phyloP scores from a whole-genome alignment of 2,888 invertebrate genomes.

The Polyommatus iphigenia region DNA sequence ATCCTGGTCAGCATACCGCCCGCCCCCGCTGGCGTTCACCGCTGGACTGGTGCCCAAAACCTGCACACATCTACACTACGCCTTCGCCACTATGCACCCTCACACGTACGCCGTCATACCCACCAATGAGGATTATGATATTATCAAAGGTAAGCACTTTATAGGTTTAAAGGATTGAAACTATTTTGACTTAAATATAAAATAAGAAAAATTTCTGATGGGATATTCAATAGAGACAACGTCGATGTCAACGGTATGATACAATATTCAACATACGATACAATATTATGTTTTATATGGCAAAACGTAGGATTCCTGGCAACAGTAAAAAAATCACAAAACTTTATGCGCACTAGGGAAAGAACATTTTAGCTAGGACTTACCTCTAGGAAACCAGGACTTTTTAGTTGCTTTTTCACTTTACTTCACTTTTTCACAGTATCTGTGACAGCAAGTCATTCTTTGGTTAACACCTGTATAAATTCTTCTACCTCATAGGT shows the following conservation, averaged over 20 bases:
- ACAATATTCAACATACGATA: too few relatives aligned
- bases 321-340: too few relatives aligned
- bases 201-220: neutral
- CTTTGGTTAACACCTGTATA: neutral
- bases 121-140: conserved; percentile 85
- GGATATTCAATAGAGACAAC: too few relatives aligned
- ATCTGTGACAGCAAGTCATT: too few relatives aligned
- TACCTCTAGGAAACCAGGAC: too few relatives aligned
- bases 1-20: conserved; percentile 83
- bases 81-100: conserved; percentile 85
- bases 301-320: too few relatives aligned
- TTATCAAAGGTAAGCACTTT: conserved; percentile 81
- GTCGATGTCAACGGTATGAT: too few relatives aligned
- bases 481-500: conserved; percentile 64
- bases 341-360: too few relatives aligned
- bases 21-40: conserved; percentile 83
- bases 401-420: too few relatives aligned
- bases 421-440: too few relatives aligned
- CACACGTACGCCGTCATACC: conserved; percentile 82
- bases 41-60: conserved; percentile 83
- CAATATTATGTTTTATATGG: too few relatives aligned
- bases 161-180: neutral
- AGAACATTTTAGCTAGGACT: too few relatives aligned
- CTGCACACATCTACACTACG: conserved; percentile 88
- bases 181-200: neutral